Percentiles rank a stretch among this genome's conserved stretches.
Evolutionary conservation across 2,888 invertebrate species (phyloP).

Genomic region (Octodonta nipae): DNA sequence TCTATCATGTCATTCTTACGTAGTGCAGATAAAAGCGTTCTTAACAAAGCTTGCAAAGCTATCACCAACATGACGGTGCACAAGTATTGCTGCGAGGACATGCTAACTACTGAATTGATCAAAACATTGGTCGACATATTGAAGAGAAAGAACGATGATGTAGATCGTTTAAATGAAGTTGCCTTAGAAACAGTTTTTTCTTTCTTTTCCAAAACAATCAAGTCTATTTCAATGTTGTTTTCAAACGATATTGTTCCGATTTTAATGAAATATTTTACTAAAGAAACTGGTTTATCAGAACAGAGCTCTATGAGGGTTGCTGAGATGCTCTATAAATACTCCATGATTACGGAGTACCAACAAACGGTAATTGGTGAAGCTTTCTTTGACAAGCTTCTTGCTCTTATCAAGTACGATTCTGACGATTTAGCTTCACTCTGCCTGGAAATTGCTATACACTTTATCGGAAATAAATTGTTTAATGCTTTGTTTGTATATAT

Average conservation of each 20-base stretch:
- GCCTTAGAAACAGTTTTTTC: slow-evolving; percentile 22
- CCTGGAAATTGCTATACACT: slow-evolving; percentile 19
- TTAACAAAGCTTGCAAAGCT: slow-evolving; percentile 22
- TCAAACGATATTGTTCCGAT: slow-evolving; percentile 14
- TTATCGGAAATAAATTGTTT: slow-evolving; percentile 14
- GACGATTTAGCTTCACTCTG: slow-evolving; percentile 13
- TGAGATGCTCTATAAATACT: slow-evolving; percentile 19
- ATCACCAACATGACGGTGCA: slow-evolving; percentile 25
- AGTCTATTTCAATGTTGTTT: slow-evolving; percentile 19
- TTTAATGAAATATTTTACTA: slow-evolving; percentile 13
- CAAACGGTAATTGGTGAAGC: slow-evolving; percentile 13
- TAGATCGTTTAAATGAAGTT: slow-evolving; percentile 21
- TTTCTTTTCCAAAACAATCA: slow-evolving; percentile 19
- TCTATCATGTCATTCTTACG: slow-evolving; percentile 22
- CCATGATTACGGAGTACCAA: slow-evolving; percentile 17
- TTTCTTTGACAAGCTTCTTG: slow-evolving; percentile 16
- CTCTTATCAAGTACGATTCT: slow-evolving; percentile 10
- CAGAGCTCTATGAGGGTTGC: slow-evolving; percentile 11
- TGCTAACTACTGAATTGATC: slow-evolving; percentile 22
- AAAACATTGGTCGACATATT: slow-evolving; percentile 19
- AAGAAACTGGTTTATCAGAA: slow-evolving; percentile 10
- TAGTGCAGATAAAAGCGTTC: slow-evolving; percentile 18
- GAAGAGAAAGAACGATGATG: slow-evolving; percentile 16
- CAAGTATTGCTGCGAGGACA: slow-evolving; percentile 25
- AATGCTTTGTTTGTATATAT: slow-evolving; percentile 5